A percentile compares a stretch with the other conserved stretches of the same genome.
Conservation (phyloP, 2,888 invertebrate genomes). For the Andrena trimmerana region DNA sequence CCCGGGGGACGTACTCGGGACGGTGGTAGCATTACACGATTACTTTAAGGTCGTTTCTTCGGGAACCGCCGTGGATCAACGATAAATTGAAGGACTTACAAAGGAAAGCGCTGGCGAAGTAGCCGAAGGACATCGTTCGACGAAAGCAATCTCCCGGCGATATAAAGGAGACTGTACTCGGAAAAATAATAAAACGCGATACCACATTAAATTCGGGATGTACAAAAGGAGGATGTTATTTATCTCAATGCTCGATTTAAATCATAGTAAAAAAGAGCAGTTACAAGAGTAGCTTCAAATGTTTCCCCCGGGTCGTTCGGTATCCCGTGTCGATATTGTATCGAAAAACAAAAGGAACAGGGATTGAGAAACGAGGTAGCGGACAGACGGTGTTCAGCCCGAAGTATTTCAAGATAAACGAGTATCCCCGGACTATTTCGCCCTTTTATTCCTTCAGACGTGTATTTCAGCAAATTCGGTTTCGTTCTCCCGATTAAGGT, state of each 20-base stretch:
- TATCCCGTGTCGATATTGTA: slow-evolving; percentile 12
- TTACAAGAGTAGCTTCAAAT: background rate
- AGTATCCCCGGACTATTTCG: slow-evolving; percentile 33
- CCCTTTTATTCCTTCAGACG: slow-evolving; percentile 35
- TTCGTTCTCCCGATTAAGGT: slow-evolving; percentile 46
- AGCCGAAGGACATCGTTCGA: slow-evolving; percentile 18
- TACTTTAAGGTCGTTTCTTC: slow-evolving; percentile 39
- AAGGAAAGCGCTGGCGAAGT: slow-evolving; percentile 26
- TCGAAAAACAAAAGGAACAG: slow-evolving; percentile 31
- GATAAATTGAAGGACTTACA: slow-evolving; percentile 62
- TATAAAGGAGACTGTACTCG: background rate
- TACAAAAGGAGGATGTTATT: background rate
- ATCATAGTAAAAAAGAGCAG: background rate
- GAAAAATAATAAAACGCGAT: background rate
- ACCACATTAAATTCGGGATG: background rate
- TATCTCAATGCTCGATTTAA: background rate
- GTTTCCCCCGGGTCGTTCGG: background rate
- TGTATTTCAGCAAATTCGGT: slow-evolving; percentile 42
- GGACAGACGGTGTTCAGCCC: slow-evolving; percentile 43
- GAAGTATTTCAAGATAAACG: slow-evolving; percentile 59
- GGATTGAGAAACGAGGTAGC: slow-evolving; percentile 51
- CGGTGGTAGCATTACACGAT: slow-evolving; percentile 41
- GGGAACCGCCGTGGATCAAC: slow-evolving; percentile 51
- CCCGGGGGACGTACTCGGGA: slow-evolving; percentile 50
- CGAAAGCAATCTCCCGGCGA: slow-evolving; percentile 1